These are phyloP conservation scores for Gnathonemus echidnorhynchus DNA, from an alignment of 2,113 vertebrate species.

Conservation along the genomic window DNA sequence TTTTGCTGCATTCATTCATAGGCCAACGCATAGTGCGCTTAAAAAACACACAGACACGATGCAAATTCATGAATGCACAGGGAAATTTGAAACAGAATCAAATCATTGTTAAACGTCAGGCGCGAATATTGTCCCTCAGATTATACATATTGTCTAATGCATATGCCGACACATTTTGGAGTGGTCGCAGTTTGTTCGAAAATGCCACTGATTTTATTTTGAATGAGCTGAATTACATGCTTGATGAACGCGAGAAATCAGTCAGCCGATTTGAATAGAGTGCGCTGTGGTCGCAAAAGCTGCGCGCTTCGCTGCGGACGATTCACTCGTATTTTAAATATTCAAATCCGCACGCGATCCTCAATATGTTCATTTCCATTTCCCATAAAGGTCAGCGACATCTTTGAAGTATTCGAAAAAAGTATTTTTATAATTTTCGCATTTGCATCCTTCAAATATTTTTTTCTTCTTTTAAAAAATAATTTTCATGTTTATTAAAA, in stretches of 20 bases:
- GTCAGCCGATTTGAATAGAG: background rate
- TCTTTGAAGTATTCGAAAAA: background rate
- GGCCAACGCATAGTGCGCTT: background rate
- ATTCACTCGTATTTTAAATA: background rate
- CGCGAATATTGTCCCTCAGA: background rate
- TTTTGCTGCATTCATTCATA: background rate
- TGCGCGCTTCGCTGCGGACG: background rate
- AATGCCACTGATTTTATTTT: background rate
- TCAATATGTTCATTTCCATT: background rate
- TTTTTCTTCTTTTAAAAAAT: background rate
- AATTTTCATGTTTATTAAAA: background rate
- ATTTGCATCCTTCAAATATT: background rate
- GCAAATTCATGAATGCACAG: background rate
- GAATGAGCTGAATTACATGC: background rate
- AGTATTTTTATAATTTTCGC: background rate
- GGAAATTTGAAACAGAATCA: background rate
- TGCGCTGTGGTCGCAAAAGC: background rate
- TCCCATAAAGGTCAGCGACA: background rate
- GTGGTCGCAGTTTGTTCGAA: background rate
- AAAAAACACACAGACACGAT: background rate
- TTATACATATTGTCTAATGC: background rate
- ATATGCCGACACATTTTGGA: background rate
- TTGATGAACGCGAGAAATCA: background rate
- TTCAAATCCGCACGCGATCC: background rate
- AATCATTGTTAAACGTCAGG: background rate